Base-by-base conservation (phyloP, 2,113 vertebrate genomes). In the Nycticryphes semicollaris region DNA sequence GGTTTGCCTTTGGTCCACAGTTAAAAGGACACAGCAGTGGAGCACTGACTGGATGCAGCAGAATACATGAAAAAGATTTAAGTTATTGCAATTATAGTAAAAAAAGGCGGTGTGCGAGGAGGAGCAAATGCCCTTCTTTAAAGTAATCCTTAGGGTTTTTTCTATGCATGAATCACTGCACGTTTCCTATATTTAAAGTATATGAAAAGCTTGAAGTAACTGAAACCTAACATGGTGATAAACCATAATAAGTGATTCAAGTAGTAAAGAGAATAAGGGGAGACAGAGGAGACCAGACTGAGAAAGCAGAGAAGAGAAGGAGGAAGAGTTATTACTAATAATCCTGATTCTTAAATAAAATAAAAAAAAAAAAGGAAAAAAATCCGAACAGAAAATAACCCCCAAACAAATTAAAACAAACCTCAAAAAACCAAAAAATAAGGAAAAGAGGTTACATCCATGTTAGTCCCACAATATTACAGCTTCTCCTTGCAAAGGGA, bases 401-500 rank as follows among this genome's bases (percentile, higher is more conserved):
- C 73, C 39, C 23, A 50, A 80, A 75, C 6, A 87, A 89, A 70
- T 12, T 6, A 51, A 25, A 7, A 1, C 14, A 30, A 39, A 37
- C 62, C 57, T 87, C 60, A 70, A 81, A 90, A 72, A 1, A 39
- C 39, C 7, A 78, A 86, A 77, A 66, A 43, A 39, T 37, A 86
- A 80, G 14, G 35, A 84, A 77, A 96, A 97, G 95, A 97, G 95
- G 98, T 98, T 98, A 98, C 98, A 98, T 98, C 98, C 98, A 97
- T 98, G 98, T 98, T 98, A 98, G 98, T 98, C 98, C 98, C 98
- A 98, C 97, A 96, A 98, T 82, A 97, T 98, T 97, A 98, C 97
- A 98, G 97, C 85, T 91, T 98, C 98, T 98, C 98, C 98, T 98
- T 91, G 92, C 91, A 96, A 97, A 98, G 97, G 98, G 98, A 98